Conservation (phyloP, 2,888 invertebrate genomes). For the Formica aserva region DNA sequence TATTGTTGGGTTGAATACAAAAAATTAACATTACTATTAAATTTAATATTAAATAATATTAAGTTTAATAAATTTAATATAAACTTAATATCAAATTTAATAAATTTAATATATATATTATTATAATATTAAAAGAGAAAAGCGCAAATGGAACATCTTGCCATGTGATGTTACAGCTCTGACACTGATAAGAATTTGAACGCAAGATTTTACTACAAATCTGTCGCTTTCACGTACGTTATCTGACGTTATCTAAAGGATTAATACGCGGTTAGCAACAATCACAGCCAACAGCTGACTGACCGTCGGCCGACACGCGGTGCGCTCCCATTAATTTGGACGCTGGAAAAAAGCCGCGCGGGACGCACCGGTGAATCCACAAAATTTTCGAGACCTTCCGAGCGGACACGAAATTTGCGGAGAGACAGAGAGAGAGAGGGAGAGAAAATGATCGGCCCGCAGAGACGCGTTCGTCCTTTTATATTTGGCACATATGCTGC, state of each 20-base stretch:
- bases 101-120: neutral
- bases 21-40: neutral
- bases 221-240: neutral
- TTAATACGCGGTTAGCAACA: constrained; percentile 38
- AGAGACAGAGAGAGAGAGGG: constrained; percentile 36
- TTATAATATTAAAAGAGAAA: neutral
- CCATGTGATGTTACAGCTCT: too few species aligned
- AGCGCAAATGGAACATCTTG: neutral
- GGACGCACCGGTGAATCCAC: constrained; percentile 48
- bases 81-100: neutral
- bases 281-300: constrained; percentile 49
- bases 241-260: neutral
- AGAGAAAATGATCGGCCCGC: neutral
- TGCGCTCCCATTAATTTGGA: constrained; percentile 44
- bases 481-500: constrained; percentile 76
- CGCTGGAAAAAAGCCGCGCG: constrained; percentile 42
- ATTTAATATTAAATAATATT: neutral
- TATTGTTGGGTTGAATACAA: neutral
- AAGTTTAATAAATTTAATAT: neutral
- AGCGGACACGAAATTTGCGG: constrained; percentile 43
- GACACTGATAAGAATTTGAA: neutral
- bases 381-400: constrained; percentile 33
- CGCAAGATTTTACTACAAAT: neutral
- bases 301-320: constrained; percentile 36
- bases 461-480: constrained; percentile 59